Percentiles rank a stretch among this genome's conserved stretches.
Conservation (phyloP, 2,888 invertebrate species). For the Drosophila pseudotakahashii region DNA sequence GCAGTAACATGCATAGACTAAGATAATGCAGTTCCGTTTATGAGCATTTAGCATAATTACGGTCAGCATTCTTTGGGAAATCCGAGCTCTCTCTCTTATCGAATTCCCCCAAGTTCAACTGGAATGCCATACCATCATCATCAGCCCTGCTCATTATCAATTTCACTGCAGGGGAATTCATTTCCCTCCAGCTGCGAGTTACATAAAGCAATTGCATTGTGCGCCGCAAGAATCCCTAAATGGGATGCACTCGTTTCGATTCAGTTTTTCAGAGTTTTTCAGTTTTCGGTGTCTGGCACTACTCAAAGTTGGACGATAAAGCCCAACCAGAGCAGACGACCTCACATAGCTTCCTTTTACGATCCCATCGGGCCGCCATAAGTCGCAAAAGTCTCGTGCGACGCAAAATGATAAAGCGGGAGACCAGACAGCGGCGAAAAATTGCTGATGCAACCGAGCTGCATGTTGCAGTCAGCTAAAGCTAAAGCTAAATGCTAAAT, state of each 20-base stretch:
- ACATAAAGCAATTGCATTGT: conserved; percentile 64
- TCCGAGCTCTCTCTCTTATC: conserved; percentile 8
- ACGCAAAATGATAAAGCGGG: conserved; percentile 58
- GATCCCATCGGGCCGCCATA: conserved; percentile 41
- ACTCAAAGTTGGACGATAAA: conserved; percentile 53
- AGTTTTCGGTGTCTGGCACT: conserved; percentile 65
- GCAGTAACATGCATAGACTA: neutral
- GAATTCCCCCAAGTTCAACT: conserved; percentile 23
- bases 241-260: conserved; percentile 41
- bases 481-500: conserved; percentile 43
- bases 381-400: conserved; percentile 78
- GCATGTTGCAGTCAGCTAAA: conserved; percentile 72
- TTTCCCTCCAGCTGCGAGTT: conserved; percentile 50
- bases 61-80: neutral
- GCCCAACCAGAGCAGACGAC: conserved; percentile 63
- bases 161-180: conserved; percentile 52
- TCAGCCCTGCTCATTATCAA: conserved; percentile 63
- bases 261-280: neutral
- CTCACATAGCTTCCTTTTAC: conserved; percentile 76
- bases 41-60: conserved; percentile 7
- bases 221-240: conserved; percentile 27
- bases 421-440: conserved; percentile 25
- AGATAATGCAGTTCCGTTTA: neutral
- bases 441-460: conserved; percentile 74
- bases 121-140: conserved; percentile 21